Evolutionary conservation across 2,888 invertebrate species (phyloP), one percentile per base, ranked within the genome.

Genomic region (Stenodema calcarata): DNA sequence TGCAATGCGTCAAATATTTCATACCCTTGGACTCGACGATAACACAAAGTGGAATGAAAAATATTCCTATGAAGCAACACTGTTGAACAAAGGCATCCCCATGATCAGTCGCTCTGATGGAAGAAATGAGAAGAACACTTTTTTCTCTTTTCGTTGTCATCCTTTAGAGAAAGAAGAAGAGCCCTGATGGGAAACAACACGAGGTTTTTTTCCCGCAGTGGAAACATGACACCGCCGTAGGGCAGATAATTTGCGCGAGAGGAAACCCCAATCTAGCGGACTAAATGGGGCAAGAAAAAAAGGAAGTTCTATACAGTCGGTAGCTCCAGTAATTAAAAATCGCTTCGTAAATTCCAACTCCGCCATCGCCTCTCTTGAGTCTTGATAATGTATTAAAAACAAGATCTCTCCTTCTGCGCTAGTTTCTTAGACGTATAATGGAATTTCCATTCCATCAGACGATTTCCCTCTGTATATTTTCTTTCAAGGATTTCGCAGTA

Each of bases 371-470:
- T 70, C 28, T 27, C 30, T 11, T 14, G 70, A 30, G 70, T 70
- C 70, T 70, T 70, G 70, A 70, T 70, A 70, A 70, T 70, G 70
- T 70, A 70, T 70, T 70, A 70, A 70, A 70, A 70, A 70, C 70
- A 70, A 70, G 70, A 70, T 12, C 18, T 27, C 27, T 70, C 30
- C 70, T 27, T 70, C 27, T 70, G 27, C 70, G 12, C 70, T 27
- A 11, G 70, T 70, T 70, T 70, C 70, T 70, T 70, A 70, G 70
- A 27, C 28, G 70, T 70, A 27, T 70, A 70, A 70, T 70, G 70
- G 27, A 70, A 70, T 70, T 70, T 70, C 70, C 70, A 70, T 70
- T 70, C 14, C 70, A n/a, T 50, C 50, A 50, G 50, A 16, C 4
- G n/a, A 50, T 16, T 50, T 50, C n/a, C n/a, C n/a, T 18, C 50